A percentile compares a stretch with the other conserved stretches of the same genome.
phyloP scores from a whole-genome alignment of 2,113 vertebrate species.

The Picathartes gymnocephalus region DNA sequence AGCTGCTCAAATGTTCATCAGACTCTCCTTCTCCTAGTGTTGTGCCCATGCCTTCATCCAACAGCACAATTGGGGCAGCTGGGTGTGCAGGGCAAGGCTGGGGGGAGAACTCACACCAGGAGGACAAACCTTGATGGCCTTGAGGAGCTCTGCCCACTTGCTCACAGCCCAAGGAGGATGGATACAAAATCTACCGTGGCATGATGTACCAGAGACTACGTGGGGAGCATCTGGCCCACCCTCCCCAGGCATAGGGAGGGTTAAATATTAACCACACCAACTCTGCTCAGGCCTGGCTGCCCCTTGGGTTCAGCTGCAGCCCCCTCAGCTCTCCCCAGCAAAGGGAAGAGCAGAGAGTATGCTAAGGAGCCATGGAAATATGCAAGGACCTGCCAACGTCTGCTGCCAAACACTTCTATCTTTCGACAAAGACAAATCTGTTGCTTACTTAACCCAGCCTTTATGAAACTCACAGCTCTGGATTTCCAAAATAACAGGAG shows the following conservation, averaged over 20 bases:
- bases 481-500: slow-evolving; percentile 40
- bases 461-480: neutral
- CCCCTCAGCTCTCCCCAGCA: neutral
- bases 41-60: neutral
- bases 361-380: neutral
- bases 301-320: neutral
- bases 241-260: neutral
- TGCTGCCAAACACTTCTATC: slow-evolving; percentile 54
- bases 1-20: neutral
- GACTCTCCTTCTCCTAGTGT: neutral
- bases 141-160: fast-evolving
- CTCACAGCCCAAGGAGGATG: neutral
- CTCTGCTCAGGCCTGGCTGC: neutral
- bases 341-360: neutral
- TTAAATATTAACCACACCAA: neutral
- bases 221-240: neutral
- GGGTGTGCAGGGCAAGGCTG: neutral
- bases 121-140: neutral
- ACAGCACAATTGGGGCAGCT: neutral
- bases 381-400: neutral
- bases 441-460: slow-evolving; percentile 47
- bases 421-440: slow-evolving; percentile 38
- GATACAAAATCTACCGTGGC: neutral
- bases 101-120: neutral
- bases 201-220: fast-evolving